phyloP scores from a whole-genome alignment of 1,140 invertebrate genomes.

The Mizuhopecten yessoensis region DNA sequence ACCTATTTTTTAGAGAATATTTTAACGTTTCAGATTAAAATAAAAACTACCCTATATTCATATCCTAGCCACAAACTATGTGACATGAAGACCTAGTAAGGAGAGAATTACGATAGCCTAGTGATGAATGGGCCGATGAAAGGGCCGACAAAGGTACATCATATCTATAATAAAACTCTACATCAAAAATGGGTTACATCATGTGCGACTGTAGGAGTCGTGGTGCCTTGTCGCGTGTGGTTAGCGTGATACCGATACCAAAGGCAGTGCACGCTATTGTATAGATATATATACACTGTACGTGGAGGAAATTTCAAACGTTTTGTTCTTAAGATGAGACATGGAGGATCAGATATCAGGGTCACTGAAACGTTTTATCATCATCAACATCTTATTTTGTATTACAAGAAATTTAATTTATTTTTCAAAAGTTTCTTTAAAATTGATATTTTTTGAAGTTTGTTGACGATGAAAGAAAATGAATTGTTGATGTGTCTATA shows the following conservation, averaged over 20 bases:
- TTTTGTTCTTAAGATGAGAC: neutral
- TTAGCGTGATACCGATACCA: neutral
- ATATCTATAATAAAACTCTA: neutral
- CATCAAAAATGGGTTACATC: neutral
- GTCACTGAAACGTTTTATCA: conserved; percentile 13
- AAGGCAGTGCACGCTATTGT: conserved; percentile 13
- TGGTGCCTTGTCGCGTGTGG: neutral
- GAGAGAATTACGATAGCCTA: neutral
- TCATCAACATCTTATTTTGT: neutral
- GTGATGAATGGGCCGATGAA: neutral
- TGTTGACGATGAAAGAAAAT: neutral
- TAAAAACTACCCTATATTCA: neutral
- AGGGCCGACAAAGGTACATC: neutral
- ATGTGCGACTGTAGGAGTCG: neutral
- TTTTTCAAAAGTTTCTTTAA: neutral
- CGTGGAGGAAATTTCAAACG: neutral
- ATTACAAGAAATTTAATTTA: neutral
- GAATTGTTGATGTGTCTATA: neutral
- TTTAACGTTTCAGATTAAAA: conserved; percentile 12
- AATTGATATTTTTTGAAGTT: neutral
- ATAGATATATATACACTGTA: neutral
- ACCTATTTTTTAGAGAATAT: conserved; percentile 40
- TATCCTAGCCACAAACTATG: neutral
- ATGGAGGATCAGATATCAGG: neutral
- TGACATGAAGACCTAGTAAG: neutral